Percentiles rank a stretch among this genome's conserved stretches.
Conservation (phyloP, 2,113 vertebrate species). For the Archocentrus centrarchus region DNA sequence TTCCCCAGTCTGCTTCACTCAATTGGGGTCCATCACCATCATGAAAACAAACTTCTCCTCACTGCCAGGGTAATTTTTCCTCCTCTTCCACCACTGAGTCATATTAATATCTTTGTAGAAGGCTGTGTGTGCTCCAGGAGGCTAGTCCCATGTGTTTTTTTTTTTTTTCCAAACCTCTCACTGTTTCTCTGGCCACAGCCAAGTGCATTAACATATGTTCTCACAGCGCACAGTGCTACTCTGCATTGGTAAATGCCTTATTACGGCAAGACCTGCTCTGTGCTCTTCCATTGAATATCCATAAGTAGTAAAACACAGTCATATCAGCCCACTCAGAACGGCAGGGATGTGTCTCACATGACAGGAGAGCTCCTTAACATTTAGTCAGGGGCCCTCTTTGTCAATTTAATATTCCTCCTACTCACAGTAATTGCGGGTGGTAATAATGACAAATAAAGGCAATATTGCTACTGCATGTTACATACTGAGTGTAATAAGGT, state of each 20-base stretch:
- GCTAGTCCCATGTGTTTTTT: conserved; percentile 56
- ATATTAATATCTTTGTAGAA: conserved; percentile 73
- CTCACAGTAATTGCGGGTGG: conserved; percentile 67
- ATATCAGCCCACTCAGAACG: conserved; percentile 72
- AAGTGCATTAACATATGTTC: conserved; percentile 82
- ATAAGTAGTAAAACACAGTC: conserved; percentile 76
- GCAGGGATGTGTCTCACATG: conserved; percentile 70
- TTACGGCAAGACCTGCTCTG: conserved; percentile 63
- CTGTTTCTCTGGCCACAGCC: conserved; percentile 80
- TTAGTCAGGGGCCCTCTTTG: conserved; percentile 70
- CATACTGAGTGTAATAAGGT: conserved; percentile 73
- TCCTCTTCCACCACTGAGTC: conserved; percentile 47
- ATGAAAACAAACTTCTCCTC: conserved; percentile 61
- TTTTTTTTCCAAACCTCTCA: conserved; percentile 68
- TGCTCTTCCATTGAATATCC: conserved; percentile 70
- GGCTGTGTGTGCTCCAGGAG: conserved; percentile 63
- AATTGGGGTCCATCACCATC: conserved; percentile 54
- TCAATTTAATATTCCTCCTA: conserved; percentile 77
- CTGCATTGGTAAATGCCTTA: conserved; percentile 80
- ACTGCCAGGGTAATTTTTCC: conserved; percentile 43
- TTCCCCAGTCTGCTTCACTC: conserved; percentile 39
- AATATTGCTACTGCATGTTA: conserved; percentile 69
- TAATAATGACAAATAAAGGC: conserved; percentile 81
- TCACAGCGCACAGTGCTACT: conserved; percentile 73
- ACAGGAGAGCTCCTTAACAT: conserved; percentile 75